These are phyloP conservation scores for Imbricaverruca yamaguchii DNA, from an alignment of 2,888 invertebrate genomes.

Conservation along the genomic window DNA sequence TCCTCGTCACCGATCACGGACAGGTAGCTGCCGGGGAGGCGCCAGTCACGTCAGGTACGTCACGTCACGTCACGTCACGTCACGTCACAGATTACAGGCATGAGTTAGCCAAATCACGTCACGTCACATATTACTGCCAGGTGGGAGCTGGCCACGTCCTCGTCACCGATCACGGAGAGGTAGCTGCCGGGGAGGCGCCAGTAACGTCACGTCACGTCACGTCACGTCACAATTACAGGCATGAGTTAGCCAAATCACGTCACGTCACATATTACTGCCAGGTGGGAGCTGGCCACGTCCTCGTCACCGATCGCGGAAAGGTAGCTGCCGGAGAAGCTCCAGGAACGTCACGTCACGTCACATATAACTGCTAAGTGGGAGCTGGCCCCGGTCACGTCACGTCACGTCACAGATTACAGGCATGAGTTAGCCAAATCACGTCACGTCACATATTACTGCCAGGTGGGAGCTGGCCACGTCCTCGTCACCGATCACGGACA, in stretches of 20 bases:
- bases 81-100: no score
- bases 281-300: not conserved
- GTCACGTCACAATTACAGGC: no score
- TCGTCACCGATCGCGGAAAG: slow-evolving; percentile 26
- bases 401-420: no score
- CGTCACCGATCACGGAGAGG: slow-evolving; percentile 25
- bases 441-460: no score
- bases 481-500: slow-evolving; percentile 26
- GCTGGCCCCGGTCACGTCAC: not conserved
- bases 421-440: no score
- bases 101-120: no score
- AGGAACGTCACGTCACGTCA: slow-evolving; percentile 50
- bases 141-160: slow-evolving; percentile 3
- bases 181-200: slow-evolving; percentile 24
- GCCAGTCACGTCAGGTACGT: slow-evolving; percentile 48
- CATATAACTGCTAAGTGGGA: no score
- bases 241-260: no score
- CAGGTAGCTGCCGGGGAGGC: slow-evolving; percentile 24
- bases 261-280: no score
- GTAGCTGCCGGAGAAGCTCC: slow-evolving; percentile 25
- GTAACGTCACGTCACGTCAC: slow-evolving; percentile 45
- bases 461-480: not conserved
- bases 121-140: no score
- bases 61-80: no score
- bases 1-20: slow-evolving; percentile 26